phyloP scores from a whole-genome alignment of 2,113 vertebrate genomes.

The Antechinus stuartii region DNA sequence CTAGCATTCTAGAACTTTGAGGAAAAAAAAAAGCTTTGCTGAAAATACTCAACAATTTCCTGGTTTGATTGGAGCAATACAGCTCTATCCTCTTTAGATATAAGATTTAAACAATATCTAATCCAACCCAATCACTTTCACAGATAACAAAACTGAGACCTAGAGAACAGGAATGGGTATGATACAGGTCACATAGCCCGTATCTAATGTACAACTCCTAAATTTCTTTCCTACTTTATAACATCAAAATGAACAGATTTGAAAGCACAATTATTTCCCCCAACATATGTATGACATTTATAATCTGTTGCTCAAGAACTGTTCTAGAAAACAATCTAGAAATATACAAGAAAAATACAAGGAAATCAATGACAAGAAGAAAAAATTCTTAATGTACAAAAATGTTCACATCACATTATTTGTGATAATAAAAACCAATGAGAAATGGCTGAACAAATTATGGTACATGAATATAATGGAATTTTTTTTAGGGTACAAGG shows the following conservation, averaged over 20 bases:
- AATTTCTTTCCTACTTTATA: background rate
- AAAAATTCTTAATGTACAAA: background rate
- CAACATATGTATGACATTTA: background rate
- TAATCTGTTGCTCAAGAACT: background rate
- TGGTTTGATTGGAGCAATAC: too few species aligned
- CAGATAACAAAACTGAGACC: background rate
- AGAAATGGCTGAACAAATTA: background rate
- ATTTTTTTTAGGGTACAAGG: background rate
- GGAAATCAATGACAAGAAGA: background rate
- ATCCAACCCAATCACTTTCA: background rate
- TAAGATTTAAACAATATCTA: too few species aligned
- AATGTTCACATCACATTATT: background rate
- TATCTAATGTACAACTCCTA: background rate
- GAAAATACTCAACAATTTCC: too few species aligned
- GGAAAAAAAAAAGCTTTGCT: background rate
- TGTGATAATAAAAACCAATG: background rate
- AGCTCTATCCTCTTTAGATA: too few species aligned
- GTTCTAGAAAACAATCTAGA: background rate
- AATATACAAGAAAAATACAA: background rate
- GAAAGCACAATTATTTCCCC: background rate
- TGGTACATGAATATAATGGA: background rate
- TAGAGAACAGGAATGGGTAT: background rate
- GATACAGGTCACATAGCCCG: background rate
- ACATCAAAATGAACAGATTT: background rate
- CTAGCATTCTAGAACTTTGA: background rate